Evolutionary conservation across 2,113 vertebrate genomes (phyloP).

Genomic region (Apodemus speciosus): DNA sequence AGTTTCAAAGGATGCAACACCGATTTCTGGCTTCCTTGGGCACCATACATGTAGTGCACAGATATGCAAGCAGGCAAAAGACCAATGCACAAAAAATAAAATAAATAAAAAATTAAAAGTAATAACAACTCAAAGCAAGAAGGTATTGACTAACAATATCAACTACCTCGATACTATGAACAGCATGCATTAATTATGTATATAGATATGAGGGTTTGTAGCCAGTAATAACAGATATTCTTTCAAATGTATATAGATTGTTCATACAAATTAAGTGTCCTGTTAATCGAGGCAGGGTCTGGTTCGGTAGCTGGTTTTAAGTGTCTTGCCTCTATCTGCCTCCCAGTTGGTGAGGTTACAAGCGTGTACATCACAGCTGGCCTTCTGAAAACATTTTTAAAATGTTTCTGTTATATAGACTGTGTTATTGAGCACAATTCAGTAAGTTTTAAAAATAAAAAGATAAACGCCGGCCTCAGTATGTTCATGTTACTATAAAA

Average conservation of each 20-base stretch:
- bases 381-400: background rate
- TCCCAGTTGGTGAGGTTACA: background rate
- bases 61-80: background rate
- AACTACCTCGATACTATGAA: background rate
- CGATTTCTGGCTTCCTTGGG: background rate
- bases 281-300: background rate
- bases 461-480: background rate
- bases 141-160: background rate
- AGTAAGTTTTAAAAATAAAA: conserved; percentile 30
- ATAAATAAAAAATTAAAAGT: background rate
- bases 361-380: background rate
- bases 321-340: background rate
- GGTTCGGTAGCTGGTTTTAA: background rate
- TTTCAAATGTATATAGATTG: background rate
- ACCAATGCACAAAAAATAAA: background rate
- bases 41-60: background rate
- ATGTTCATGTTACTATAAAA: background rate
- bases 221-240: background rate
- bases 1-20: background rate
- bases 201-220: background rate
- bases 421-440: conserved; percentile 3
- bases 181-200: background rate
- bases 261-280: conserved; percentile 25
- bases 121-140: background rate
- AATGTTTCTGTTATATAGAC: background rate